A percentile compares a stretch with the other conserved stretches of the same genome.
These are phyloP conservation scores for Brachypteracias leptosomus DNA, from an alignment of 2,113 vertebrate genomes.

Conservation along the genomic window DNA sequence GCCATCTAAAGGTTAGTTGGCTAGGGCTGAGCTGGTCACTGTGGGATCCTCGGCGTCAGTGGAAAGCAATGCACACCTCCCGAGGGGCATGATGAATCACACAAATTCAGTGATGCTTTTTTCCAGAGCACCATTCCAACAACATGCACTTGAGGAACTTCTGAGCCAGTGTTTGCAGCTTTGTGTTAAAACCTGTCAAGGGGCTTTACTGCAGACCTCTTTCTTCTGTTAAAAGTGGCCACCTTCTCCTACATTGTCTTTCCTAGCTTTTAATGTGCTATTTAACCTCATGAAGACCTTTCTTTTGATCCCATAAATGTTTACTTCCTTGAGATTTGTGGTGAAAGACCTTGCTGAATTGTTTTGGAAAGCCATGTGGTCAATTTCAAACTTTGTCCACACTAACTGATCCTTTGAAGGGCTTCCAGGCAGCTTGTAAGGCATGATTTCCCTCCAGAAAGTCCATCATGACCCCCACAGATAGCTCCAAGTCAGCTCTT, in stretches of 20 bases:
- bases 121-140: constrained; percentile 43
- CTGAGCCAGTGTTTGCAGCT: background rate
- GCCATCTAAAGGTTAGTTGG: background rate
- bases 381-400: background rate
- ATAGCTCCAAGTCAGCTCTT: background rate
- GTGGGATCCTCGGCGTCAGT: background rate
- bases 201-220: background rate
- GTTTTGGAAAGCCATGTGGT: background rate
- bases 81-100: background rate
- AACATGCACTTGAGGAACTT: background rate
- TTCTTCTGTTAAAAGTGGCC: background rate
- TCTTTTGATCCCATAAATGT: background rate
- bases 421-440: background rate
- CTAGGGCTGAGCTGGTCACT: background rate
- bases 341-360: background rate
- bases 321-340: background rate
- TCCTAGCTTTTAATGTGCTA: background rate
- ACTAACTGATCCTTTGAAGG: background rate
- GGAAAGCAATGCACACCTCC: constrained; percentile 28
- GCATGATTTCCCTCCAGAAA: background rate
- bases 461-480: background rate
- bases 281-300: background rate
- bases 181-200: background rate
- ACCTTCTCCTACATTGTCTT: background rate
- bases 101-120: background rate